Percentiles rank a stretch among this genome's conserved stretches.
Conservation (phyloP, 2,113 vertebrate genomes). For the Ptychochromis oligacanthus region DNA sequence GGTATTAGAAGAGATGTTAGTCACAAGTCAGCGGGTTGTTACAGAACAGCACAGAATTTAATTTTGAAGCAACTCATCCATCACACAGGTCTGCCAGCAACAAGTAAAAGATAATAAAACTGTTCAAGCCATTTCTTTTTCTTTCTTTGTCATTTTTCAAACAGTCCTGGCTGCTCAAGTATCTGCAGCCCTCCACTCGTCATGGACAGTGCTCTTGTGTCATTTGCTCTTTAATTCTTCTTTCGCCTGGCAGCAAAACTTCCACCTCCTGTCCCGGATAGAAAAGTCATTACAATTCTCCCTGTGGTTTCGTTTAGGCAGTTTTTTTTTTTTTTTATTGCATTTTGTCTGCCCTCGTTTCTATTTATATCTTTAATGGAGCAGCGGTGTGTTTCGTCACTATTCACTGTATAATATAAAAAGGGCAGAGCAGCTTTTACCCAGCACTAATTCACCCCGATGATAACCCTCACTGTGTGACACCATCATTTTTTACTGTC, state of each 20-base stretch:
- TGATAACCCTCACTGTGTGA: constrained; percentile 41
- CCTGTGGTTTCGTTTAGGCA: constrained; percentile 27
- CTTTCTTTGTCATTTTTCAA: neutral
- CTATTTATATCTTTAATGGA: constrained; percentile 64
- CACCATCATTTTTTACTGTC: constrained; percentile 2
- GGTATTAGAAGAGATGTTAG: neutral
- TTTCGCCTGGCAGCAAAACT: constrained; percentile 12
- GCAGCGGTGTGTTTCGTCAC: constrained; percentile 32
- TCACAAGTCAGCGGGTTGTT: neutral
- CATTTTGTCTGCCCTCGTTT: constrained; percentile 45
- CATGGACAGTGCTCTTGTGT: constrained; percentile 15
- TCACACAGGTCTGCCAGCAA: neutral
- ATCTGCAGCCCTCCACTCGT: constrained; percentile 15
- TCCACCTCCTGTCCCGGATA: constrained; percentile 42
- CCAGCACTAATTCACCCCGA: constrained; percentile 29
- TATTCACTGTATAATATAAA: constrained; percentile 11
- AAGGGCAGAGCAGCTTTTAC: constrained; percentile 25
- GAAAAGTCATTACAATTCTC: constrained; percentile 36
- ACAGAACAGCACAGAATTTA: neutral
- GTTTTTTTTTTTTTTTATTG: constrained; percentile 20
- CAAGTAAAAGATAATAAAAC: neutral
- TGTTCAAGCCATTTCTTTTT: neutral
- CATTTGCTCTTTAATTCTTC: constrained; percentile 31
- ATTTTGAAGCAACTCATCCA: neutral
- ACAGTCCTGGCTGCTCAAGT: neutral